Evolutionary conservation across 2,113 vertebrate species (phyloP).

Genomic region (Callocephalon fimbriatum): DNA sequence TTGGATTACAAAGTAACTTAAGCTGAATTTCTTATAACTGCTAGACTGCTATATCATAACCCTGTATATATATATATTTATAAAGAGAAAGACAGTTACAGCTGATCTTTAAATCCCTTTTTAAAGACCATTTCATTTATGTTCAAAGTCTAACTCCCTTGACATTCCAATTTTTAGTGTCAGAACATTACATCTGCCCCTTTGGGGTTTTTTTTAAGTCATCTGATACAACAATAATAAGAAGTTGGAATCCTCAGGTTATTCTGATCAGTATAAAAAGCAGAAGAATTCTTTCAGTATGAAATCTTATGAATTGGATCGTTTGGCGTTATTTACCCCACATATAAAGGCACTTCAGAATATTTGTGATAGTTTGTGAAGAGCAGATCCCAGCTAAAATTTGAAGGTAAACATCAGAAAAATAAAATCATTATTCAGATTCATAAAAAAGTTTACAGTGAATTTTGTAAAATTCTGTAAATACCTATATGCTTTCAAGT

Average conservation of each 20-base stretch:
- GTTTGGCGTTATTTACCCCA: background rate
- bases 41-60: background rate
- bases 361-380: background rate
- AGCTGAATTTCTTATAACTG: background rate
- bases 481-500: background rate
- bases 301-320: background rate
- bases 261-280: background rate
- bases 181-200: background rate
- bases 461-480: background rate
- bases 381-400: background rate
- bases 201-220: background rate
- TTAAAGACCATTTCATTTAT: background rate
- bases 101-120: background rate
- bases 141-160: background rate
- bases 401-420: background rate
- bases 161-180: background rate
- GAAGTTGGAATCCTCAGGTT: fast-evolving
- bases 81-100: background rate
- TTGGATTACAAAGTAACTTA: background rate
- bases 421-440: background rate
- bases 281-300: background rate
- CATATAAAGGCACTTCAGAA: background rate
- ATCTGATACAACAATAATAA: background rate
- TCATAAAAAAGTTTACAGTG: background rate
- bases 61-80: background rate